Conservation (phyloP, 2,888 invertebrate genomes). For the Agonum fuliginosum region DNA sequence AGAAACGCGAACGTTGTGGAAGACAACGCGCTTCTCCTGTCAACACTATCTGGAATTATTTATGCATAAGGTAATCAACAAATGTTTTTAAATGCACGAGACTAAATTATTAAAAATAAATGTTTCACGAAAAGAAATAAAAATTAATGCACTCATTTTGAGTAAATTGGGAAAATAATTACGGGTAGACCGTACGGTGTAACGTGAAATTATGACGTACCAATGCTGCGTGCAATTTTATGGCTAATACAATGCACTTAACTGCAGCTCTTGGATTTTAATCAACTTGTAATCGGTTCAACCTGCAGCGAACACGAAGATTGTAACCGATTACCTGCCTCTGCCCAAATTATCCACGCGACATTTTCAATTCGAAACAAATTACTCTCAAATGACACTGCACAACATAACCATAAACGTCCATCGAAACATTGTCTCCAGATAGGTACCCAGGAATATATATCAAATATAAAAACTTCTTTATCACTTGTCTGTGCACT, state of each 20-base stretch:
- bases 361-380: constrained; percentile 27
- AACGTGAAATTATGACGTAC: constrained; percentile 51
- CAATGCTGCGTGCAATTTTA: constrained; percentile 53
- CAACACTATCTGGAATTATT: constrained; percentile 51
- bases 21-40: constrained; percentile 36
- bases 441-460: no score
- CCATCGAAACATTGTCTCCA: no score
- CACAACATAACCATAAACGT: constrained; percentile 7
- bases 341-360: constrained; percentile 38
- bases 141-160: constrained; percentile 51
- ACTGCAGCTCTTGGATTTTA: constrained; percentile 58
- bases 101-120: constrained; percentile 52
- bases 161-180: constrained; percentile 57
- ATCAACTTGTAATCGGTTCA: constrained; percentile 47
- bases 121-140: constrained; percentile 52
- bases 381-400: constrained; percentile 1
- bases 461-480: no score
- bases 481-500: no score
- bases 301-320: not conserved
- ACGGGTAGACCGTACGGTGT: constrained; percentile 40
- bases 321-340: no score
- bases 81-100: constrained; percentile 45
- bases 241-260: constrained; percentile 52
- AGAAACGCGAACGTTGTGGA: constrained; percentile 19
- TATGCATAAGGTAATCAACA: constrained; percentile 53